Percentiles rank a stretch among this genome's conserved stretches.
Evolutionary conservation across 2,888 invertebrate genomes (phyloP).

Genomic region (Cerastis rubricosa): DNA sequence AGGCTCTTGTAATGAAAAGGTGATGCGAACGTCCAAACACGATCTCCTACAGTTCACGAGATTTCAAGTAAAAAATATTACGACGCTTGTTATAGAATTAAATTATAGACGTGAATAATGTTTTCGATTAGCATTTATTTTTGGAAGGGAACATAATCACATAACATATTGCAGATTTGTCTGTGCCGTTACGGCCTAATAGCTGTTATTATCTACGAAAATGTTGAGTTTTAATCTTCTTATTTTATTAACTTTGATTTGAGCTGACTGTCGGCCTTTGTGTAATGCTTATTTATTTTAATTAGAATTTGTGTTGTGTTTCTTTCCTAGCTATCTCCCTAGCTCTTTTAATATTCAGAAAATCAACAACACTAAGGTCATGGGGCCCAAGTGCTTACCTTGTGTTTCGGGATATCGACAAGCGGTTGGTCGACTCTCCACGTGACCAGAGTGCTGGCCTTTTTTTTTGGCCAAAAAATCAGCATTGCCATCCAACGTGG

Average conservation of each 20-base stretch:
- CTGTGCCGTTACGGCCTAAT: constrained; percentile 43
- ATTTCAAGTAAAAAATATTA: constrained; percentile 65
- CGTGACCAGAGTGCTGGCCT: too few relatives aligned
- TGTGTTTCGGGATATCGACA: too few relatives aligned
- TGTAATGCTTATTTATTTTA: constrained; percentile 31
- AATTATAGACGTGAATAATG: constrained; percentile 50
- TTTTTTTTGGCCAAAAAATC: too few relatives aligned
- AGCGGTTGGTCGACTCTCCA: too few relatives aligned
- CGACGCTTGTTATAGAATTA: constrained; percentile 51
- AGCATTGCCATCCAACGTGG: too few relatives aligned
- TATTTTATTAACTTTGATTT: constrained; percentile 24
- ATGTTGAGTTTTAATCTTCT: constrained; percentile 40
- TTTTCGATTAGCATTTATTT: constrained; percentile 54
- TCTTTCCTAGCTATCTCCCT: too few relatives aligned
- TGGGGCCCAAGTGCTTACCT: too few relatives aligned
- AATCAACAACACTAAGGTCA: too few relatives aligned
- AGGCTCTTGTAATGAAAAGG: constrained; percentile 78
- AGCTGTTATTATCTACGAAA: constrained; percentile 47
- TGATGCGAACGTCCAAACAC: constrained; percentile 71
- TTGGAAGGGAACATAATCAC: constrained; percentile 44
- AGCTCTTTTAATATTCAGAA: constrained; percentile 16
- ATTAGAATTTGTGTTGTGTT: constrained; percentile 16
- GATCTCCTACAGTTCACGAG: constrained; percentile 56
- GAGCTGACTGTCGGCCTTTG: constrained; percentile 25
- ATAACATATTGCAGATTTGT: constrained; percentile 52